These are phyloP conservation scores for Hylaea fasciaria DNA, from an alignment of 2,888 invertebrate species.

Conservation along the genomic window DNA sequence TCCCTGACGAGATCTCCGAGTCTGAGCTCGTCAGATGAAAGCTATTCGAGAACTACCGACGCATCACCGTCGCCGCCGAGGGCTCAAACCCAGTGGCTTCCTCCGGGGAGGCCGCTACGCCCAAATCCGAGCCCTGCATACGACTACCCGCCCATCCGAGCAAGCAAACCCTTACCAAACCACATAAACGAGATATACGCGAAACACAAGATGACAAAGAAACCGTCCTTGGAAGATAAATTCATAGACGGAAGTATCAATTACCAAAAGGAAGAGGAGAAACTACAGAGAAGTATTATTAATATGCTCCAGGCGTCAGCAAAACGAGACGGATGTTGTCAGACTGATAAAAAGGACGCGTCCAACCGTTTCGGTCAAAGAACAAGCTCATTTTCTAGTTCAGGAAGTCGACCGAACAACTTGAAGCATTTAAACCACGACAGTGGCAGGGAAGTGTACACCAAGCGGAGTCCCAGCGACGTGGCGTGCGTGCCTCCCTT, in stretches of 20 bases:
- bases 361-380: slow-evolving; percentile 67
- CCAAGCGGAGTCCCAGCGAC: slow-evolving; percentile 78
- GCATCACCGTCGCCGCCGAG: slow-evolving; percentile 86
- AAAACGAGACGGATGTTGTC: slow-evolving; percentile 87
- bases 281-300: slow-evolving; percentile 78
- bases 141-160: slow-evolving; percentile 86
- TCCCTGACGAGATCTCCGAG: slow-evolving; percentile 92
- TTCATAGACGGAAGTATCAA: slow-evolving; percentile 68
- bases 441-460: slow-evolving; percentile 73
- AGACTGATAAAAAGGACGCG: slow-evolving; percentile 87
- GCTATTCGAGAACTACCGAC: slow-evolving; percentile 92
- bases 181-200: slow-evolving; percentile 74
- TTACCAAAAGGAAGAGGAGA: slow-evolving; percentile 79
- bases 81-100: slow-evolving; percentile 78
- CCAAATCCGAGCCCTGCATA: slow-evolving; percentile 82
- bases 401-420: slow-evolving; percentile 80
- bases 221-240: slow-evolving; percentile 74
- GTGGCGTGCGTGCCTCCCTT: slow-evolving; percentile 87
- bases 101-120: slow-evolving; percentile 74
- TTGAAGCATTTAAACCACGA: slow-evolving; percentile 82
- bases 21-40: slow-evolving; percentile 93
- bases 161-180: slow-evolving; percentile 66
- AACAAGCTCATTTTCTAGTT: slow-evolving; percentile 82
- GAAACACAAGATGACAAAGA: slow-evolving; percentile 73
- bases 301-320: slow-evolving; percentile 83